phyloP scores from a whole-genome alignment of 2,797 vertebrate genomes.

The Syngnathus acus region DNA sequence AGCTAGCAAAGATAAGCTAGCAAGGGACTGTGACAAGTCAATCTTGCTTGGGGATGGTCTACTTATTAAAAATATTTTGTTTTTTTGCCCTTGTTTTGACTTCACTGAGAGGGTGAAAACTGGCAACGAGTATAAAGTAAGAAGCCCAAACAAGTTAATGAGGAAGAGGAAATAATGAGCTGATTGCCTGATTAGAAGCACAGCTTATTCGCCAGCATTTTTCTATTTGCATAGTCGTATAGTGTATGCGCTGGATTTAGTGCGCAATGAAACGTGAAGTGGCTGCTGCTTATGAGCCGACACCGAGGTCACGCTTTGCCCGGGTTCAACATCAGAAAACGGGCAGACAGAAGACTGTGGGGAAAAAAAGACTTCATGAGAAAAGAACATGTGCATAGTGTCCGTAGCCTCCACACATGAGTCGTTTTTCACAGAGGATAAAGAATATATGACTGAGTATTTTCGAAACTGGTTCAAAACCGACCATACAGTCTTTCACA shows the following conservation, averaged over 20 bases:
- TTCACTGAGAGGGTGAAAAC: conserved; percentile 5
- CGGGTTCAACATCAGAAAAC: conserved; percentile 21
- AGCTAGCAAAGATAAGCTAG: neutral
- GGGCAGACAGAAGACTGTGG: conserved; percentile 19
- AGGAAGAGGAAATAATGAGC: conserved; percentile 45
- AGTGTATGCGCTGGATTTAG: conserved; percentile 11
- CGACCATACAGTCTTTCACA: no score
- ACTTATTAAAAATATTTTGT: conserved; percentile 13
- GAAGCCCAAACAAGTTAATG: conserved; percentile 54
- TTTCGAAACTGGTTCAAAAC: no score
- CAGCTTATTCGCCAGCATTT: conserved; percentile 18
- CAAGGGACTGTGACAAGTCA: neutral
- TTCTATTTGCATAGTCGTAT: conserved; percentile 16
- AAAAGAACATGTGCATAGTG: conserved; percentile 18
- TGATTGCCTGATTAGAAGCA: conserved; percentile 37
- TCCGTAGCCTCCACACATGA: no score
- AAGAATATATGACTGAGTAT: no score
- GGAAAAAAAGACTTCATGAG: conserved; percentile 10
- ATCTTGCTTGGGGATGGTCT: conserved; percentile 7
- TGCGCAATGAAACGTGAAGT: conserved; percentile 10
- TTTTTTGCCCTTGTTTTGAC: conserved; percentile 7
- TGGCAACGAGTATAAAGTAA: conserved; percentile 32
- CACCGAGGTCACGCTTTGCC: conserved; percentile 12
- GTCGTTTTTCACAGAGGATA: no score
- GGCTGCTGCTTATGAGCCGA: conserved; percentile 4